A percentile compares a stretch with the other conserved stretches of the same genome.
These are phyloP conservation scores for Trematomus bernacchii DNA, from an alignment of 2,797 vertebrate species.

Conservation along the genomic window DNA sequence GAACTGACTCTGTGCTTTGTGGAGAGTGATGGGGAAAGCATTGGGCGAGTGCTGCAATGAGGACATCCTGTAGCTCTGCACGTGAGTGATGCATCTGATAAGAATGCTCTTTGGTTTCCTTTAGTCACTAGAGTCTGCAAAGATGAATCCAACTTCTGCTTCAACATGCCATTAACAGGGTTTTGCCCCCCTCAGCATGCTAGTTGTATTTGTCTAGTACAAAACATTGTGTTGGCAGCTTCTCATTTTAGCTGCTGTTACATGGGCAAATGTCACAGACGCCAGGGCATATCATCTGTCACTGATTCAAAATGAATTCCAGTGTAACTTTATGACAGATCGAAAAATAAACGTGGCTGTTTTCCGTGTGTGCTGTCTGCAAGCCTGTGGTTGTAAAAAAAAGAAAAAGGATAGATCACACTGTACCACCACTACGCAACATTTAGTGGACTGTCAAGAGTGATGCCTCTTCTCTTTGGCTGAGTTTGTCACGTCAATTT, in stretches of 20 bases:
- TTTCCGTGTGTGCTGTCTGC: neutral
- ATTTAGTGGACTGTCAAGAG: neutral
- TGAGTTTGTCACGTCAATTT: neutral
- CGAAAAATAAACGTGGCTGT: neutral
- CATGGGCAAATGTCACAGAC: neutral
- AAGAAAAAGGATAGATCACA: neutral
- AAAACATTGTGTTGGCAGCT: neutral
- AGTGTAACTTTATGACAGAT: neutral
- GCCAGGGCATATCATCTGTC: neutral
- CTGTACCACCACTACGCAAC: neutral
- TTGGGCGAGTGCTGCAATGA: constrained; percentile 36
- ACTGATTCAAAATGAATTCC: neutral
- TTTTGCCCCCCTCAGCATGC: neutral
- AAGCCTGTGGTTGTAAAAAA: neutral
- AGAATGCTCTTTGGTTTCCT: constrained; percentile 30
- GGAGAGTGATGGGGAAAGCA: constrained; percentile 44
- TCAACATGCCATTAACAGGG: constrained; percentile 38
- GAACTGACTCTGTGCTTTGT: constrained; percentile 45
- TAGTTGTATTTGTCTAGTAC: neutral
- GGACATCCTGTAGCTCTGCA: constrained; percentile 39
- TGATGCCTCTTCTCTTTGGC: neutral
- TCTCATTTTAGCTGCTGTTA: neutral
- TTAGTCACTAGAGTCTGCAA: constrained; percentile 46
- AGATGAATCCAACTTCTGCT: constrained; percentile 31
- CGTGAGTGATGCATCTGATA: constrained; percentile 25